Percentiles rank a stretch among this genome's conserved stretches.
phyloP scores from a whole-genome alignment of 2,888 invertebrate species.

The Cerastis leucographa region DNA sequence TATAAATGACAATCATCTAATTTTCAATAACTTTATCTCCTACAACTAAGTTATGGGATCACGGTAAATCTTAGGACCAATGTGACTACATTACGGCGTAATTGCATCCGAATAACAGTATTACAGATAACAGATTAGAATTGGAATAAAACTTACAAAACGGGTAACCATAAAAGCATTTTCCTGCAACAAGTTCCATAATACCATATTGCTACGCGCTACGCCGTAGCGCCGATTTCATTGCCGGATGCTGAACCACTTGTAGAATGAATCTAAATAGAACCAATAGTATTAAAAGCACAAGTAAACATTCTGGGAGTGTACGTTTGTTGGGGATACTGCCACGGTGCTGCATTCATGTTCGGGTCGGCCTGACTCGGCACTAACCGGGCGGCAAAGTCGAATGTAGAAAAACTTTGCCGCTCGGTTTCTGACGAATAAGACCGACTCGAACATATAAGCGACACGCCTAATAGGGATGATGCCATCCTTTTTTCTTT shows the following conservation, averaged over 20 bases:
- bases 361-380: not conserved
- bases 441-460: not conserved
- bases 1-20: not conserved
- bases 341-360: not conserved
- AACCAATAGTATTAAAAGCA: not conserved
- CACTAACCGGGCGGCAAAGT: not conserved
- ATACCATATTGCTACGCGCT: not conserved
- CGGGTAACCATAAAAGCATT: not conserved
- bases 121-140: not conserved
- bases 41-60: not conserved
- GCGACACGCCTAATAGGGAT: not conserved
- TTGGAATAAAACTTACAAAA: not conserved
- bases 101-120: not conserved
- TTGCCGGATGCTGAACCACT: not conserved
- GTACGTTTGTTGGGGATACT: not conserved
- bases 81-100: too few relatives aligned
- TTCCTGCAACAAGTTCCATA: not conserved
- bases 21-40: not conserved
- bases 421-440: not conserved
- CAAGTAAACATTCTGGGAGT: not conserved
- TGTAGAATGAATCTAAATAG: conserved; percentile 3
- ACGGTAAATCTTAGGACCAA: not conserved
- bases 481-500: too few relatives aligned
- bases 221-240: not conserved
- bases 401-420: not conserved